Conservation (phyloP, 2,888 invertebrate species). For the Leucophora obtusa region DNA sequence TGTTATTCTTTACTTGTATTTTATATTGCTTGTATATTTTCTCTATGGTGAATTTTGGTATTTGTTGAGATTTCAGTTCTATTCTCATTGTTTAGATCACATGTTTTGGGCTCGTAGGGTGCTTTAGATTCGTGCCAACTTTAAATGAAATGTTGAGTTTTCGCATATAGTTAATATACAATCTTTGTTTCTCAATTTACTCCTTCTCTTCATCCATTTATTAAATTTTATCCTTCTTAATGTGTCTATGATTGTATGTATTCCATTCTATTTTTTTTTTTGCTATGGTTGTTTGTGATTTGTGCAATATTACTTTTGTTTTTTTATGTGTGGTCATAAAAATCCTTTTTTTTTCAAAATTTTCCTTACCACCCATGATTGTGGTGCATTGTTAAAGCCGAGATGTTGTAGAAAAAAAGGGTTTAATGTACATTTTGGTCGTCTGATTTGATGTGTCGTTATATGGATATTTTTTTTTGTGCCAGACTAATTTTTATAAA, state of each 20-base stretch:
- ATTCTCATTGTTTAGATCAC: too few species aligned
- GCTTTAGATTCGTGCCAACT: neutral
- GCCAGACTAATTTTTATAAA: slow-evolving; percentile 57
- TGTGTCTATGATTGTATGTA: slow-evolving; percentile 12
- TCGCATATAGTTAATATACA: neutral
- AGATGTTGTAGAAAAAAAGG: slow-evolving; percentile 44
- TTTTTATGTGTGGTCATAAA: slow-evolving; percentile 55
- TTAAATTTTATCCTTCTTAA: slow-evolving; percentile 10
- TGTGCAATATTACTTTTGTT: slow-evolving; percentile 34
- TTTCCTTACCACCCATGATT: slow-evolving; percentile 30
- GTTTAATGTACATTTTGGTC: slow-evolving; percentile 32
- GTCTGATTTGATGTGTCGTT: slow-evolving; percentile 15
- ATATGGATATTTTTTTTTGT: slow-evolving; percentile 16
- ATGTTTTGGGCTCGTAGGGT: neutral
- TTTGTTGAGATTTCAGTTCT: too few species aligned
- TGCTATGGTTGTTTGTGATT: too few species aligned
- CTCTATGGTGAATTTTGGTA: too few species aligned
- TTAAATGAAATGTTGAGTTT: too few species aligned
- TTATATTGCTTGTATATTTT: too few species aligned
- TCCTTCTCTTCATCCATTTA: neutral
- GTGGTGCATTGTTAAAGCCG: slow-evolving; percentile 39
- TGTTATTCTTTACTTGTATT: too few species aligned
- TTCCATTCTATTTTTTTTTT: slow-evolving; percentile 10
- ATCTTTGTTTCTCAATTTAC: neutral
- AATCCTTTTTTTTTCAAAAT: slow-evolving; percentile 35